These are phyloP conservation scores for Anagrus nilaparvatae DNA, from an alignment of 1,140 invertebrate species.

Conservation along the genomic window DNA sequence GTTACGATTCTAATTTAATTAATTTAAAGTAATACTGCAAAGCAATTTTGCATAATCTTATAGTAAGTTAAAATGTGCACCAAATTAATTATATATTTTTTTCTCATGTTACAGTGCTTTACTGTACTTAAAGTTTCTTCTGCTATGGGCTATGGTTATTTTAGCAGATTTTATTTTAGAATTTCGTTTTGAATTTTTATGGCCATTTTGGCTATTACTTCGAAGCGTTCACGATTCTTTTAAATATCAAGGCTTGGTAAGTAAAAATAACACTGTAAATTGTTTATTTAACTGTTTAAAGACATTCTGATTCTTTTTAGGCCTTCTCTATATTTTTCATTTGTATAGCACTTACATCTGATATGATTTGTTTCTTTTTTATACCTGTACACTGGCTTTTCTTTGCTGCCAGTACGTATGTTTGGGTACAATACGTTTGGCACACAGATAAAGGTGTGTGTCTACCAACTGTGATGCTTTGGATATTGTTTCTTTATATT, in stretches of 20 bases:
- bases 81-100: no score
- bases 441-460: slow-evolving; percentile 94
- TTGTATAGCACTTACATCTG: slow-evolving; percentile 94
- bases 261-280: slow-evolving; percentile 57
- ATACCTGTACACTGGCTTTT: slow-evolving; percentile 97
- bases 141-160: slow-evolving; percentile 92
- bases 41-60: no score
- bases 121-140: slow-evolving; percentile 90
- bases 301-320: slow-evolving; percentile 50
- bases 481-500: slow-evolving; percentile 91
- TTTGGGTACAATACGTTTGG: slow-evolving; percentile 99
- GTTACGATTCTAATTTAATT: no score
- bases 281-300: slow-evolving; percentile 5
- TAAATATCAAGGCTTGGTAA: slow-evolving; percentile 97
- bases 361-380: slow-evolving; percentile 98
- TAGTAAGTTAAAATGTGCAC: no score
- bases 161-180: slow-evolving; percentile 95
- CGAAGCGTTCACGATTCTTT: slow-evolving; percentile 96
- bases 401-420: slow-evolving; percentile 96
- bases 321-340: slow-evolving; percentile 98
- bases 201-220: slow-evolving; percentile 95
- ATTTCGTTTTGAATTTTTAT: slow-evolving; percentile 98
- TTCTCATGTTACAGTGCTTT: slow-evolving; percentile 69
- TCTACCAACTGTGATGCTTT: slow-evolving; percentile 87
- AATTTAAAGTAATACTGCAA: no score